Percentiles rank a stretch among this genome's conserved stretches.
phyloP scores from a whole-genome alignment of 2,113 vertebrate species.

The Dicrurus megarhynchus region DNA sequence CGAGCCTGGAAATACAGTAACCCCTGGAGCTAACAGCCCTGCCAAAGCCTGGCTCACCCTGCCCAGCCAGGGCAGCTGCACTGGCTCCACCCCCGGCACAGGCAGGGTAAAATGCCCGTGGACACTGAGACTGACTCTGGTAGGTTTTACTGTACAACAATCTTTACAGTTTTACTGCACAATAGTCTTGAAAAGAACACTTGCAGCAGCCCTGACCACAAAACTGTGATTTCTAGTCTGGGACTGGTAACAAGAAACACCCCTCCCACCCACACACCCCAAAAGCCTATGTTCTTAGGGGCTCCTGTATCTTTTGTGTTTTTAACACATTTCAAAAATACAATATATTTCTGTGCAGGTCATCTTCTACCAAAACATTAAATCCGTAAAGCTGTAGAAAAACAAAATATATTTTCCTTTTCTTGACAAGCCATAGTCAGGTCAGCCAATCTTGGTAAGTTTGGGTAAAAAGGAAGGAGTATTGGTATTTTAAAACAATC shows the following conservation, averaged over 20 bases:
- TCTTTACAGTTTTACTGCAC: neutral
- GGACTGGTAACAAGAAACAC: neutral
- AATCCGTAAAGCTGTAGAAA: neutral
- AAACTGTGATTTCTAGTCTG: neutral
- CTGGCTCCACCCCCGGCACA: neutral
- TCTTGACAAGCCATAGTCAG: neutral
- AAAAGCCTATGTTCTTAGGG: neutral
- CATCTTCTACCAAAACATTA: neutral
- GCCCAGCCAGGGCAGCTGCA: neutral
- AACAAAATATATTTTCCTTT: neutral
- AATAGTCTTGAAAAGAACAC: neutral
- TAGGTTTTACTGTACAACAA: neutral
- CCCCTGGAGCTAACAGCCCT: neutral
- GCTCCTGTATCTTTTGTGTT: neutral
- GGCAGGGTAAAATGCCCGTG: neutral
- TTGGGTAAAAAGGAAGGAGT: neutral
- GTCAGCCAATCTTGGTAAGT: neutral
- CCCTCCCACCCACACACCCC: fast-evolving
- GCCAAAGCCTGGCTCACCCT: neutral
- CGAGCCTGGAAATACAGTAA: neutral
- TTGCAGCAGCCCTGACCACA: neutral
- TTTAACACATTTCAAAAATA: neutral
- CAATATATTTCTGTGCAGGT: neutral
- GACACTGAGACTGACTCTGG: neutral
- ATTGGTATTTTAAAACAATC: neutral